These are phyloP conservation scores for Geopemphigus sp. DNA, from an alignment of 1,140 invertebrate genomes.

Conservation along the genomic window DNA sequence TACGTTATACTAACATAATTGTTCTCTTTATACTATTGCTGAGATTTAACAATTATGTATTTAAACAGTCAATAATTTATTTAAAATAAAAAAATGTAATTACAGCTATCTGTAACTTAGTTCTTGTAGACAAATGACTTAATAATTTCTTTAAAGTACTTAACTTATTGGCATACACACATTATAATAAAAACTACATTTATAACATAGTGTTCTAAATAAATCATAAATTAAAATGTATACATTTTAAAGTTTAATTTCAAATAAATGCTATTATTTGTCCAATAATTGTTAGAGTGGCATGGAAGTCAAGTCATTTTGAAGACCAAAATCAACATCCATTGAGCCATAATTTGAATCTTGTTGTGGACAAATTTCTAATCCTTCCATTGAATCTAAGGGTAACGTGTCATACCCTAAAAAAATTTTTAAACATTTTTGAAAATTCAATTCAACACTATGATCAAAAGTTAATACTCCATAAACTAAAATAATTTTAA, in stretches of 20 bases:
- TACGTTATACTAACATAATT: not conserved
- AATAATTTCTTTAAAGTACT: not conserved
- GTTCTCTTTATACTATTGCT: constrained; percentile 16
- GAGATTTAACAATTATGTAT: constrained; percentile 23
- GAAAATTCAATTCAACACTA: not conserved
- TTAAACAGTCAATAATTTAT: constrained; percentile 30
- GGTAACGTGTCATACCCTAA: constrained; percentile 95
- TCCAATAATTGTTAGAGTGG: constrained; percentile 8
- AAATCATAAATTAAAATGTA: constrained; percentile 3
- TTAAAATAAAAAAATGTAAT: constrained; percentile 28
- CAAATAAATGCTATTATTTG: not conserved
- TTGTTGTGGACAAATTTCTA: constrained; percentile 78
- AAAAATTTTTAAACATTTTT: not conserved
- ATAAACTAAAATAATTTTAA: no score
- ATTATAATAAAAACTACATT: constrained; percentile 26
- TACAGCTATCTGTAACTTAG: constrained; percentile 1
- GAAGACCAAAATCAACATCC: constrained; percentile 28
- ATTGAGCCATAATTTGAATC: constrained; percentile 66
- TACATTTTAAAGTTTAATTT: constrained; percentile 8
- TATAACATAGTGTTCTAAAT: constrained; percentile 14
- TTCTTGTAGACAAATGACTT: constrained; percentile 11
- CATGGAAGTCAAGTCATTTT: constrained; percentile 39
- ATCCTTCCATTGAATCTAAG: constrained; percentile 93
- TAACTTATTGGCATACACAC: constrained; percentile 1
- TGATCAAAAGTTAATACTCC: no score